Evolutionary conservation across 2,888 invertebrate species (phyloP), one percentile per base, ranked within the genome.

Genomic region (Labia minor): DNA sequence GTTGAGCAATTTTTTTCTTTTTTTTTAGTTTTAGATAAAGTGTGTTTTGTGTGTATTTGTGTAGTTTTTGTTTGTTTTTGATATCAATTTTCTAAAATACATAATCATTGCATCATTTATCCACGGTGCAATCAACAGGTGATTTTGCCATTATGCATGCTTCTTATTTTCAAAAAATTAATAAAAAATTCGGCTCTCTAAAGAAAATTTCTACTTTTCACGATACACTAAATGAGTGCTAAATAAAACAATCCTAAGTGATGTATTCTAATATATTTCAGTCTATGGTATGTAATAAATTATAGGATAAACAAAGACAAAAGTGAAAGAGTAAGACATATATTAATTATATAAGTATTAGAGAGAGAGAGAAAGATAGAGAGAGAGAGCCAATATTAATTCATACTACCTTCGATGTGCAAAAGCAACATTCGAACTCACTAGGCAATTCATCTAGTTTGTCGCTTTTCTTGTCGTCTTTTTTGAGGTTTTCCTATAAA

Each of bases 361-460:
- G 33, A n/a, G n/a, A n/a, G n/a, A n/a, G n/a, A n/a, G n/a, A n/a
- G n/a, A n/a, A n/a, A n/a, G n/a, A n/a, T n/a, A n/a, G n/a, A n/a
- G 14, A 49, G 16, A 10, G 49, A 49, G 49, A 49, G 49, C 49
- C 49, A 49, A 49, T 49, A 49, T 49, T 49, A 49, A 49, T 10
- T 49, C 65, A 69, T 70, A 72, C 80, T 89, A 92, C 92, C 92
- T 92, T 92, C 80, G 90, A 88, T 81, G 90, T 91, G 87, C 92
- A 93, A 89, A 92, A 93, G 87, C 92, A 93, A 89, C 93, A 93
- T 86, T 93, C 93, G 86, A 92, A 91, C 85, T 92, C 92, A 84
- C 90, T 92, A 83, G 92, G 92, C 81, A 91, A 85, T 84, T 92
- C 92, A 83, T 91, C 90, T 82, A 87, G 82, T 85, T 85, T 85